Base-by-base conservation (phyloP, 2,797 vertebrate species). In the Sternarchorhynchus goeldii region DNA sequence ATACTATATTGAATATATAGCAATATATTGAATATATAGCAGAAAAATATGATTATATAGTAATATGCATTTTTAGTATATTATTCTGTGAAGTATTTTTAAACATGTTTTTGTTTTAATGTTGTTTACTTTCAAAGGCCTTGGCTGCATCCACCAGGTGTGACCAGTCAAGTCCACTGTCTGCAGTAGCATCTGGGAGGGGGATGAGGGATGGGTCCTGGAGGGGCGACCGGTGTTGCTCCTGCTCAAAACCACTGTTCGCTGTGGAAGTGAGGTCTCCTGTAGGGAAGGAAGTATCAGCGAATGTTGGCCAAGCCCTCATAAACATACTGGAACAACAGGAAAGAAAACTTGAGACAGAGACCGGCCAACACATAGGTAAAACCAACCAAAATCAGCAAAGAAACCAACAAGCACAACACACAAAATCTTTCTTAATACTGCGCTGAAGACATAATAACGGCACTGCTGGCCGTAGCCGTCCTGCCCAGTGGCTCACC, bases 81-180 rank as follows among this genome's bases (percentile, higher is more conserved):
- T 1, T 1, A 25, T 25, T 25, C 25, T 25, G 25, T 25, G 25
- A 25, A 25, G 25, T 25, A 25, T 25, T 25, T 25, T 25, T 25
- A 25, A 25, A 25, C 25, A n/a, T n/a, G 25, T 25, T 25, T 25
- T 25, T 25, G 25, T 25, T 25, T 25, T 25, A 25, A 25, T 25
- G 25, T 25, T 25, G 25, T 25, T 25, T 25, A 25, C 97, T 96
- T 90, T 99, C 97, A 82, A 97, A 99, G 63, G 97, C 96, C 90
- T 97, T 98, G 89, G 97, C 97, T 32, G 97, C 97, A 68, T 98
- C 95, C 73, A 99, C 97, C 86, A 99, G 90, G 87, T 97, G 95
- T 85, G 96, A 96, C 97, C 97, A 99, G 85, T 99, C 96, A 85
- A 99, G 91, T 21, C 96, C 95, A 2, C 94, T 91, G 86, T 97